Percentiles rank a stretch among this genome's conserved stretches.
Conservation (phyloP, 2,888 invertebrate genomes). For the Acleris cristana region DNA sequence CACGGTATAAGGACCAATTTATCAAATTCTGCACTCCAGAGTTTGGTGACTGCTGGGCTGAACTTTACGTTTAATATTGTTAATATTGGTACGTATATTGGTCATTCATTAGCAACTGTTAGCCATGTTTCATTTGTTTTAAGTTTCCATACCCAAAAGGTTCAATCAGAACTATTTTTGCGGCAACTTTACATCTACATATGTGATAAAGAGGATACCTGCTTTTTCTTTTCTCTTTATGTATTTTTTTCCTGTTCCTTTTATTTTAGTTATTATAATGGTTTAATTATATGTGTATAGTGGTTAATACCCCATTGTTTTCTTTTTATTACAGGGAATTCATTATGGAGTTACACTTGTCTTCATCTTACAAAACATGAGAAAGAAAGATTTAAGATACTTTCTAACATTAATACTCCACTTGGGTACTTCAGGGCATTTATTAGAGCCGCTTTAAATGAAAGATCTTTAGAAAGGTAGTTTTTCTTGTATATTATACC, state of each 20-base stretch:
- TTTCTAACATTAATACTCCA: slow-evolving; percentile 78
- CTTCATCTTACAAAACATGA: slow-evolving; percentile 94
- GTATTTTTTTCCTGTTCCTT: too few relatives aligned
- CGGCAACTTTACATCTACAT: too few relatives aligned
- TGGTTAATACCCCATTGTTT: slow-evolving; percentile 17
- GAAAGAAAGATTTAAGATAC: slow-evolving; percentile 90
- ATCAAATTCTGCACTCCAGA: slow-evolving; percentile 74
- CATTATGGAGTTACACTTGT: slow-evolving; percentile 91
- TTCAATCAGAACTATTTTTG: too few relatives aligned
- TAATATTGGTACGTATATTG: slow-evolving; percentile 70
- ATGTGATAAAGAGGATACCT: too few relatives aligned
- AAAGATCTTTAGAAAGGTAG: slow-evolving; percentile 91
- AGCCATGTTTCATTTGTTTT: too few relatives aligned
- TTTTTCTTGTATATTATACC: neutral
- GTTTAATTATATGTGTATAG: neutral
- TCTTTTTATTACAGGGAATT: slow-evolving; percentile 68
- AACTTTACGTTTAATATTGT: slow-evolving; percentile 79
- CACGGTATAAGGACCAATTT: slow-evolving; percentile 89
- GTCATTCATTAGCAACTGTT: neutral
- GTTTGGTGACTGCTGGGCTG: slow-evolving; percentile 75
- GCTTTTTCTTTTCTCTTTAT: too few relatives aligned
- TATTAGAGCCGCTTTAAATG: slow-evolving; percentile 95
- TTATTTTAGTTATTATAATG: too few relatives aligned
- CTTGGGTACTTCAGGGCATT: slow-evolving; percentile 94
- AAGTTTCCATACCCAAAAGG: too few relatives aligned